phyloP scores from a whole-genome alignment of 2,888 invertebrate genomes.

The Arenicola marina region DNA sequence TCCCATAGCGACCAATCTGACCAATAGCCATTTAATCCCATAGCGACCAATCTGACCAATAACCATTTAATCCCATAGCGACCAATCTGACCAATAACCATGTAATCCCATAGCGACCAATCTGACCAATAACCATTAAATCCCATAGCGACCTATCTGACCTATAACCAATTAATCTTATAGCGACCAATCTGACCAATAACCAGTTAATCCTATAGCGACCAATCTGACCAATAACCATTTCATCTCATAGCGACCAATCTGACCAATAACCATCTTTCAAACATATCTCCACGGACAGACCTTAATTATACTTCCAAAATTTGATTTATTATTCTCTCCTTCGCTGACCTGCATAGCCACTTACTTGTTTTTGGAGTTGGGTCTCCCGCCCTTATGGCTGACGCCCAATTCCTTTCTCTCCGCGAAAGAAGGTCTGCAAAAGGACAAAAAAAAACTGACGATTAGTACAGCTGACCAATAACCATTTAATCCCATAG shows the following conservation, averaged over 20 bases:
- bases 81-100: too few species aligned
- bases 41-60: neutral
- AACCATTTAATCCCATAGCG: too few species aligned
- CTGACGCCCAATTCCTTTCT: neutral
- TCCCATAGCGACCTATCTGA: too few species aligned
- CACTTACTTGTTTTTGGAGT: neutral
- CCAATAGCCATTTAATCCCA: neutral
- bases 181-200: too few species aligned
- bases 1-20: neutral
- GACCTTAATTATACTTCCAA: too few species aligned
- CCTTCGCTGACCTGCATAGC: too few species aligned
- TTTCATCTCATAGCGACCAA: neutral
- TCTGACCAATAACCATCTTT: neutral
- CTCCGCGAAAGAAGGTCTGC: constrained; percentile 3
- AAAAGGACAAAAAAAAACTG: neutral
- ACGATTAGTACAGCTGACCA: too few species aligned
- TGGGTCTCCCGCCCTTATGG: neutral
- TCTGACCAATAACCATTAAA: too few species aligned
- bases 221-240: neutral
- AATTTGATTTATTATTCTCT: too few species aligned
- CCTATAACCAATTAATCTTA: too few species aligned
- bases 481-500: neutral
- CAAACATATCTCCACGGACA: too few species aligned
- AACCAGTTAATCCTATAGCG: neutral
- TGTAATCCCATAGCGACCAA: too few species aligned